Percentiles rank a stretch among this genome's conserved stretches.
Conservation (phyloP, 1,140 invertebrate genomes). For the Calliopsis andreniformis region DNA sequence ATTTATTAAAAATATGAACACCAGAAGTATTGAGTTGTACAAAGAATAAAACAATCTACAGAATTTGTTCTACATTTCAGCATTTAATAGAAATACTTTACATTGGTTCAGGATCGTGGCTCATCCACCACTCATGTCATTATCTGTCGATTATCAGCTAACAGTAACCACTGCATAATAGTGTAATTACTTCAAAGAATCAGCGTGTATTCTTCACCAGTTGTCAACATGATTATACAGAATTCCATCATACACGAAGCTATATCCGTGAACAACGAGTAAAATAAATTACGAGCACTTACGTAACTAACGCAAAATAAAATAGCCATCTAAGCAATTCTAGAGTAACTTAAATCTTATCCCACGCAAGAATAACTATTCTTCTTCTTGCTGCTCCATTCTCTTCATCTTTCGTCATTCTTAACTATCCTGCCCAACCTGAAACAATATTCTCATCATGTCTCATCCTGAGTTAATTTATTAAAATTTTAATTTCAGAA, state of each 20-base stretch:
- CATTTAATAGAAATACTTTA: too few relatives aligned
- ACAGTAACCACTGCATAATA: slow-evolving; percentile 1
- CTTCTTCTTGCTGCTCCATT: background rate
- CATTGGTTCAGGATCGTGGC: too few relatives aligned
- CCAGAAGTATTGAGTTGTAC: too few relatives aligned
- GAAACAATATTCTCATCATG: background rate
- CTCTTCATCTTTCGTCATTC: background rate
- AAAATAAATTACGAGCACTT: slow-evolving; percentile 19
- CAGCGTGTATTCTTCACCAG: background rate
- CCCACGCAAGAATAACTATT: background rate
- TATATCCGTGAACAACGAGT: background rate
- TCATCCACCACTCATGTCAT: background rate
- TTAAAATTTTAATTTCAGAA: background rate
- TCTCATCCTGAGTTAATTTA: background rate
- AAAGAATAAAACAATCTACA: too few relatives aligned
- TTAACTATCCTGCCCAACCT: slow-evolving; percentile 18
- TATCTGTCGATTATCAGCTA: background rate
- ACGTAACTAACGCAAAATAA: background rate
- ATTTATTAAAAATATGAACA: too few relatives aligned
- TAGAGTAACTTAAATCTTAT: background rate
- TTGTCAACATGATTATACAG: background rate
- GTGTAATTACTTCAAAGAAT: slow-evolving; percentile 11
- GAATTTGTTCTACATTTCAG: too few relatives aligned
- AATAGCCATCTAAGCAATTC: background rate
- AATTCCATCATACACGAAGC: background rate